These are phyloP conservation scores for Merops nubicus DNA, from an alignment of 2,113 vertebrate genomes.

Conservation along the genomic window DNA sequence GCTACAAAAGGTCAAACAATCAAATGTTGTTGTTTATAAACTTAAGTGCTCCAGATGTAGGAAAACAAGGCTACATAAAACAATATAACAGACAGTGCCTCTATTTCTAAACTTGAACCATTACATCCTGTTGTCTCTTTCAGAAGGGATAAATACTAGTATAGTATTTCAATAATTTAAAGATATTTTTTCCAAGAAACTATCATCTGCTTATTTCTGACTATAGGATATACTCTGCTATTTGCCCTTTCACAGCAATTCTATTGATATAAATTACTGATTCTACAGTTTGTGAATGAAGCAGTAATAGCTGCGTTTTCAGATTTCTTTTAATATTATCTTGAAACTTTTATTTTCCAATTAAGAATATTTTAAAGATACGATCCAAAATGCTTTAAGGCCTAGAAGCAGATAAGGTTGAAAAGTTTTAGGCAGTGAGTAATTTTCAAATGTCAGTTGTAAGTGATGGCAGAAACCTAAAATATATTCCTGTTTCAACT, in stretches of 20 bases:
- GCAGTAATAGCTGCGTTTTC: background rate
- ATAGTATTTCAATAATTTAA: background rate
- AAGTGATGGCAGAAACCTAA: background rate
- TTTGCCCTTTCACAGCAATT: background rate
- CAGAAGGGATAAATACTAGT: background rate
- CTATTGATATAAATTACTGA: background rate
- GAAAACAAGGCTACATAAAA: background rate
- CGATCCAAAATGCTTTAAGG: background rate
- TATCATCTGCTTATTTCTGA: background rate
- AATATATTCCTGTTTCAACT: background rate
- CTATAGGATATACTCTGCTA: background rate
- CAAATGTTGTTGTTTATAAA: background rate
- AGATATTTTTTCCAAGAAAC: background rate
- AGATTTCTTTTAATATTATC: background rate
- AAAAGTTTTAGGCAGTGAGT: background rate
- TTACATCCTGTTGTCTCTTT: background rate
- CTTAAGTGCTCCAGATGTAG: background rate
- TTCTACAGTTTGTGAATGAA: background rate
- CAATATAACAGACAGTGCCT: background rate
- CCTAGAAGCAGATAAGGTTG: background rate
- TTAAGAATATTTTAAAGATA: background rate
- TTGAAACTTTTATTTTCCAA: background rate
- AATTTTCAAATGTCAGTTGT: background rate
- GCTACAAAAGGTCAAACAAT: background rate
- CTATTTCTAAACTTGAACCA: background rate